Evolutionary conservation across 2,888 invertebrate species (phyloP).

Genomic region (Auanema freiburgensis): DNA sequence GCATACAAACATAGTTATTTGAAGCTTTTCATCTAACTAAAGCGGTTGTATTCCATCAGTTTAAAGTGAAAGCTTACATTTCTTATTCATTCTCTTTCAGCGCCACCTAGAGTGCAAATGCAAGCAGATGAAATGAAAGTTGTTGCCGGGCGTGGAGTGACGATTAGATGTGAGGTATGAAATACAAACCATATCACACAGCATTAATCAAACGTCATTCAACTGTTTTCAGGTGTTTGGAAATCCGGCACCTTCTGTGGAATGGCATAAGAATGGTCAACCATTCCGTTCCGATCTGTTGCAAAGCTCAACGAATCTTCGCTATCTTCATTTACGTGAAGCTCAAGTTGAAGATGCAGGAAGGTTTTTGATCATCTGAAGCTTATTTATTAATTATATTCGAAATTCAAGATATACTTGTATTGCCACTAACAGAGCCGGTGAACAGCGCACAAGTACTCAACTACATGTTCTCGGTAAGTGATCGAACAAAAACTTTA

Average conservation of each 20-base stretch:
- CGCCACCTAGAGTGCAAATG: conserved; percentile 50
- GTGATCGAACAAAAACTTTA: conserved; percentile 21
- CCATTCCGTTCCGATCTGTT: conserved; percentile 58
- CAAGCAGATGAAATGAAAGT: conserved; percentile 53
- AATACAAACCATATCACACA: not conserved
- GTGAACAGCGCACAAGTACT: conserved; percentile 69
- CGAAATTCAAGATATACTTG: conserved; percentile 69
- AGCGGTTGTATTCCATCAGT: not conserved
- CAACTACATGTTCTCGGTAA: conserved; percentile 71
- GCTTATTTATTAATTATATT: not conserved
- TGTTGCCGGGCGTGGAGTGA: conserved; percentile 64
- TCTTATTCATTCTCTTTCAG: conserved; percentile 30
- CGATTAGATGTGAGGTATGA: conserved; percentile 65
- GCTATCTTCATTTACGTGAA: conserved; percentile 54
- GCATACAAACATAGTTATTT: too few species aligned
- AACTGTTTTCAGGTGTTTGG: conserved; percentile 52
- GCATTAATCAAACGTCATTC: too few species aligned
- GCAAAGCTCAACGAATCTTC: conserved; percentile 32
- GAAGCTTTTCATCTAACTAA: not conserved
- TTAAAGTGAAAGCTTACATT: not conserved
- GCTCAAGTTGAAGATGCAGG: conserved; percentile 47
- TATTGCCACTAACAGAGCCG: conserved; percentile 70
- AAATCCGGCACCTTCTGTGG: conserved; percentile 62
- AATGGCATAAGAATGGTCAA: conserved; percentile 69
- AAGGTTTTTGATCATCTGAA: conserved; percentile 19